Base-by-base conservation (phyloP, 1,140 invertebrate species). In the Pinna nobilis region DNA sequence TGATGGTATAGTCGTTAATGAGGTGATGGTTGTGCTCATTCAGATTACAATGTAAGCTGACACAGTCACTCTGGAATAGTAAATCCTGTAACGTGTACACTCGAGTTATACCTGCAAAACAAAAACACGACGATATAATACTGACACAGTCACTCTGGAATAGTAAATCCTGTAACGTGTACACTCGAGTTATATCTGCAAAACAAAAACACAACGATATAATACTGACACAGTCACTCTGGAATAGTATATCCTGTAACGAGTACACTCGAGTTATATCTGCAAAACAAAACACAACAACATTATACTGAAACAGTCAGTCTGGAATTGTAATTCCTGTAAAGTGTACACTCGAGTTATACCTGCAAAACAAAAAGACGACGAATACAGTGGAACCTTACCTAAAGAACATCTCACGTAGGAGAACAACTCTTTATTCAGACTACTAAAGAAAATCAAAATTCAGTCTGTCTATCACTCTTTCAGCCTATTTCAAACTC, bases 11-110 rank as follows among this genome's bases (percentile, higher is more conserved):
- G 89, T 98, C 97, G 89, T 98, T 98, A 87, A 99, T 98, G 82
- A 99, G 92, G 90, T 98, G 96, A 90, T 98, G 96, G 91, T 98
- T 99, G 91, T 98, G 96, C 90, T 98, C 96, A 89, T 98, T 98
- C 76, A 99, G 92, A 81, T 95, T 97, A 92, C 97, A 99, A 88
- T 99, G 97, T 82, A 99, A 92, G 85, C 96, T 97, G 30, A 99
- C 95, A 92, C 97, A 98, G 90, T 99, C 97, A 86, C 95, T 97
- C 90, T 97, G 96, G 91, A 97, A 98, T 82, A 98, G 91, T 72
- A 98, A 92, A 90, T 98, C 97, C 92, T 96, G 92, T 20, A 98
- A 90, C 80, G 96, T 97, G 89, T 97, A 97, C 79, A 97, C 96
- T 86, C 97, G 92, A 78, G 96, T 97, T 72, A 99, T 93, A 57